These are phyloP conservation scores for Falco biarmicus DNA, from an alignment of 2,797 vertebrate species.

Conservation along the genomic window DNA sequence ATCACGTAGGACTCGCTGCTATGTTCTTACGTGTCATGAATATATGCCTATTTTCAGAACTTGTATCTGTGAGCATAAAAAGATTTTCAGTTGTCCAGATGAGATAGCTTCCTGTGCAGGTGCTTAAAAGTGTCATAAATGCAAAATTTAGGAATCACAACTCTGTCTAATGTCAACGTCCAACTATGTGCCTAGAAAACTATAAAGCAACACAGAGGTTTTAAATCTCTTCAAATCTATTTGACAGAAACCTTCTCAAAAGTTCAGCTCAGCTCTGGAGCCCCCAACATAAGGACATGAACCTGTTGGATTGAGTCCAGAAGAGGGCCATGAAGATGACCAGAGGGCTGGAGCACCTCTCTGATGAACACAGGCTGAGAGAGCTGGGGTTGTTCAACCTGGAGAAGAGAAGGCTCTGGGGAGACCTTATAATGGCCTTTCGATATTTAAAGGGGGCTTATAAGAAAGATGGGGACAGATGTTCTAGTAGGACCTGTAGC, in stretches of 20 bases:
- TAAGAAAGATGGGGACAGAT: too few relatives aligned
- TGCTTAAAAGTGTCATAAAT: neutral
- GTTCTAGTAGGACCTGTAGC: too few relatives aligned
- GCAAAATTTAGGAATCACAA: neutral
- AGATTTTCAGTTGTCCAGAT: neutral
- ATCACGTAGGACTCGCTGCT: neutral
- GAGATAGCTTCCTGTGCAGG: neutral
- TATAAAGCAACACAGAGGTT: neutral
- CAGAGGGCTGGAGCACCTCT: too few relatives aligned
- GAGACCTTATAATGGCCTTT: too few relatives aligned
- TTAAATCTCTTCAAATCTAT: neutral
- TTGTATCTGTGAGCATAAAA: neutral
- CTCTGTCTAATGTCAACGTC: neutral
- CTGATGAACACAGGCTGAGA: too few relatives aligned
- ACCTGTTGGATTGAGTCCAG: too few relatives aligned
- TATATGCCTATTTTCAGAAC: neutral
- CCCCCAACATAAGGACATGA: too few relatives aligned
- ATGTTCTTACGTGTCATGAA: neutral
- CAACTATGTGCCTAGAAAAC: neutral
- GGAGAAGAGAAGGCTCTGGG: too few relatives aligned
- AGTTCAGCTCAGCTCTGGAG: too few relatives aligned
- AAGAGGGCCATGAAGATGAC: too few relatives aligned
- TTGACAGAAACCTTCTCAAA: neutral
- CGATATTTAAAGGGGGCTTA: too few relatives aligned
- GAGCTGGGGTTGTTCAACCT: too few relatives aligned